Percentiles rank a stretch among this genome's conserved stretches.
Evolutionary conservation across 2,113 vertebrate genomes (phyloP).

Genomic region (Thalassoma bifasciatum): DNA sequence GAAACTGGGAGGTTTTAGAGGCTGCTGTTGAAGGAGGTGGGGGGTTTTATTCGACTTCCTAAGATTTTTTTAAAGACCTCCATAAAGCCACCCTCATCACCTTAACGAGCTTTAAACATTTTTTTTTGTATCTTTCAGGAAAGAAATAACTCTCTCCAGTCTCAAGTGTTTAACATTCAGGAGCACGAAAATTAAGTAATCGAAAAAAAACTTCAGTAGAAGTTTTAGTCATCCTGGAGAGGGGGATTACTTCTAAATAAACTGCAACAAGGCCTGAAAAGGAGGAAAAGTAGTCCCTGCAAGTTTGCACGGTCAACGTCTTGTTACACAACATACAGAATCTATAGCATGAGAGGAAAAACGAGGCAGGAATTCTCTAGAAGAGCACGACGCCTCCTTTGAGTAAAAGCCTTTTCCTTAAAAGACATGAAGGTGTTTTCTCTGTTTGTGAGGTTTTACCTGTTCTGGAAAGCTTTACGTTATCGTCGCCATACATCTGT

Average conservation of each 20-base stretch:
- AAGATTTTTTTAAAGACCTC: slow-evolving; percentile 31
- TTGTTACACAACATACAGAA: slow-evolving; percentile 72
- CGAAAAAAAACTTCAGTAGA: slow-evolving; percentile 22
- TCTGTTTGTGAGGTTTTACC: slow-evolving; percentile 26
- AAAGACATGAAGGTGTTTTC: slow-evolving; percentile 36
- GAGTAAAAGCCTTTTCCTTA: background rate
- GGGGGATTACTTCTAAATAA: background rate
- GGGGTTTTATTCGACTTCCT: slow-evolving; percentile 2
- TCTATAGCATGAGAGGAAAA: slow-evolving; percentile 48
- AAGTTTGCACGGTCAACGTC: slow-evolving; percentile 58
- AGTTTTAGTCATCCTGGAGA: slow-evolving; percentile 18
- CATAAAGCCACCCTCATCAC: slow-evolving; percentile 14
- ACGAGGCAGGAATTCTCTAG: slow-evolving; percentile 27
- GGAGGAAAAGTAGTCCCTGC: slow-evolving; percentile 24
- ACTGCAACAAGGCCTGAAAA: background rate
- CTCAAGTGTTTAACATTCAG: background rate
- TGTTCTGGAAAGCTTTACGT: slow-evolving; percentile 46
- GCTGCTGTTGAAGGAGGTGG: background rate
- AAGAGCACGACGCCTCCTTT: slow-evolving; percentile 15
- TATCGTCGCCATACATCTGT: slow-evolving; percentile 52
- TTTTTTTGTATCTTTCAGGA: background rate
- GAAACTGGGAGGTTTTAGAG: slow-evolving; percentile 63
- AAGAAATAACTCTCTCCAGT: background rate
- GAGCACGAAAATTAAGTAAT: background rate
- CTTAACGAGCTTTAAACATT: slow-evolving; percentile 2